Evolutionary conservation across 2,797 vertebrate species (phyloP).

Genomic region (Centropyge bicolor): DNA sequence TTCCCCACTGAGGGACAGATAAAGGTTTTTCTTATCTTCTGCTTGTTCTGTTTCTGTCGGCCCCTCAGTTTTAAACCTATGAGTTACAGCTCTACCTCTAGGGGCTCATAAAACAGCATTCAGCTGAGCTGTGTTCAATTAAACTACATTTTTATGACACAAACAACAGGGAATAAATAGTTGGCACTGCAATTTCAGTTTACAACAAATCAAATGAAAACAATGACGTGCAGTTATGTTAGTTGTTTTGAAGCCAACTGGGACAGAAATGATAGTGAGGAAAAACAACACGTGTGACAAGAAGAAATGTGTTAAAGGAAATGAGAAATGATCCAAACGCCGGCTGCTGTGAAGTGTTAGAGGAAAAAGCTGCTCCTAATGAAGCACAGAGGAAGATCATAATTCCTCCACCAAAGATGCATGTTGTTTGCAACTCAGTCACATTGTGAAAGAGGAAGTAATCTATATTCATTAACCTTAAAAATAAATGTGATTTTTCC

Average conservation of each 20-base stretch:
- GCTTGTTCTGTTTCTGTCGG: too few relatives aligned
- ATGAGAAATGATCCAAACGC: constrained; percentile 31
- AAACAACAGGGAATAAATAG: constrained; percentile 10
- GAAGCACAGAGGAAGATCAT: constrained; percentile 39
- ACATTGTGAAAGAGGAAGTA: background rate
- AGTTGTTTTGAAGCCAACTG: constrained; percentile 33
- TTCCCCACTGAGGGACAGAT: too few relatives aligned
- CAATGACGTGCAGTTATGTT: constrained; percentile 42
- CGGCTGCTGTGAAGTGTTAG: constrained; percentile 46
- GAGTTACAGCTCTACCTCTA: constrained; percentile 24
- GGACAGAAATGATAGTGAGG: constrained; percentile 15
- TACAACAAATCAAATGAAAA: constrained; percentile 5
- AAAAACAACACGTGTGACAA: constrained; percentile 36
- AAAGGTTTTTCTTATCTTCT: too few relatives aligned
- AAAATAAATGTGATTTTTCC: constrained; percentile 3
- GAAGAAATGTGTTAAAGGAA: constrained; percentile 24
- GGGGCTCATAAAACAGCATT: constrained; percentile 27
- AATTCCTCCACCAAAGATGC: constrained; percentile 44
- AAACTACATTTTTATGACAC: constrained; percentile 13
- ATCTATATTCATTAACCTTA: background rate
- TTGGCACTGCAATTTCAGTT: background rate
- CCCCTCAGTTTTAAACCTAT: background rate
- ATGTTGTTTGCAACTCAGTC: background rate
- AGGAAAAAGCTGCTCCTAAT: constrained; percentile 27
- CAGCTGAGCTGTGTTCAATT: constrained; percentile 2